Evolutionary conservation across 2,797 vertebrate species (phyloP), one percentile per base, ranked within the genome.

Genomic region (Corythornis leucogaster): DNA sequence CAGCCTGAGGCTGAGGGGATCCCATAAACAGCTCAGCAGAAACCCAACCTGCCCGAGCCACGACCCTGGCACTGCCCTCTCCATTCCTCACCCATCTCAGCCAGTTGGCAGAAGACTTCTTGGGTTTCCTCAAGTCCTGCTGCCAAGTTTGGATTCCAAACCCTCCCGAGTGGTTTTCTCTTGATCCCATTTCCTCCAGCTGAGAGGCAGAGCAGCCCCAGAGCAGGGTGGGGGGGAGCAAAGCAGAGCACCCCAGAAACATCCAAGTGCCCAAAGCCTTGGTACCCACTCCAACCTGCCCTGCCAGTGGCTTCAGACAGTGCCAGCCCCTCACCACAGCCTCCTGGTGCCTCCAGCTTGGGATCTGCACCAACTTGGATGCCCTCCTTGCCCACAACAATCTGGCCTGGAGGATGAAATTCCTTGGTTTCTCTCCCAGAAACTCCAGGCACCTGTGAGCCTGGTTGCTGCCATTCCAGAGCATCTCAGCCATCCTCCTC

Each of bases 101-200:
- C 5, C 0, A 0, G 68, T 22, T 90, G 63, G 80, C 88, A 86
- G 87, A 89, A 86, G 51, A 87, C 85, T 93, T 92, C 87, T 84
- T 76, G 69, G 35, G 73, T 90, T 95, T 90, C 82, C 58, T 92
- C 83, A 91, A 89, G 90, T 87, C 95, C 82, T 79, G 79, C 91
- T 87, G 84, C 85, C 93, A 96, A 89, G 67, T 70, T 95, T 67
- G 80, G 80, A 92, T 90, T 95, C 35, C 91, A 95, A 94, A 92
- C 68, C 79, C 90, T 93, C 51, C 73, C 80, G 90, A 90, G 88
- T 53, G 86, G 66, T 92, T 93, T 94, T 79, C 84, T 55, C 74
- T 89, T 85, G 50, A 93, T 90, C 89, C 22, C 15, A 77, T 95
- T 94, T 95, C 86, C 91, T 92, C 79, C 81, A 89, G 93, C 63